Conservation (phyloP, 2,888 invertebrate species). For the Phasia obesa region DNA sequence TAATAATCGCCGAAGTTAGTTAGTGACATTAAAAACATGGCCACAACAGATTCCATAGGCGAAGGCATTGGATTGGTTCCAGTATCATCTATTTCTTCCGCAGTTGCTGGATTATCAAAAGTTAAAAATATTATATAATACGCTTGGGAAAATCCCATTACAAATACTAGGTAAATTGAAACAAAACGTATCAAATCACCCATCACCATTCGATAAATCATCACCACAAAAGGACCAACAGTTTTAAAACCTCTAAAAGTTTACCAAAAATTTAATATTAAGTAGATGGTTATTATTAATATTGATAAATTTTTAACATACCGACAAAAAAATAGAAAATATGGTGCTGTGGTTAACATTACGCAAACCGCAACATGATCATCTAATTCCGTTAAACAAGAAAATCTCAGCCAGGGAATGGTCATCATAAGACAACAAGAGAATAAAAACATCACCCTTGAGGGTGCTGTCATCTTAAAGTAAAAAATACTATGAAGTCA, state of each 20-base stretch:
- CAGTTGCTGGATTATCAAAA: conserved; percentile 92
- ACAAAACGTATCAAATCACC: conserved; percentile 98
- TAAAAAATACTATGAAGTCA: background rate
- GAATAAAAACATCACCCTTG: conserved; percentile 95
- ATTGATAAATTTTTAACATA: conserved; percentile 77
- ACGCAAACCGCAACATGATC: conserved; percentile 96
- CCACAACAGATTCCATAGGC: conserved; percentile 97
- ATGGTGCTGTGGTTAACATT: conserved; percentile 97
- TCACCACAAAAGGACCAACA: conserved; percentile 99
- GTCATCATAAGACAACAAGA: conserved; percentile 94
- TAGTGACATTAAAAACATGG: conserved; percentile 99
- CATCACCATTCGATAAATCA: conserved; percentile 99
- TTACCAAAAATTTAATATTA: background rate
- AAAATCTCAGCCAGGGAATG: conserved; percentile 91
- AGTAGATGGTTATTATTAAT: background rate
- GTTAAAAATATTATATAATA: conserved; percentile 96
- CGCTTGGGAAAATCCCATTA: conserved; percentile 97
- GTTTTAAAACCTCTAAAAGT: conserved; percentile 95
- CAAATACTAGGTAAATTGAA: conserved; percentile 97
- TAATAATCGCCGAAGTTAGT: conserved; percentile 98
- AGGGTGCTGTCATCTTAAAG: conserved; percentile 91
- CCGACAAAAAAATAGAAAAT: conserved; percentile 98
- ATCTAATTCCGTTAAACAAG: conserved; percentile 93
- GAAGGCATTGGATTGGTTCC: conserved; percentile 94
- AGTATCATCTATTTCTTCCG: conserved; percentile 91